A percentile compares a stretch with the other conserved stretches of the same genome.
Conservation (phyloP, 2,888 invertebrate genomes). For the Pristionchus arcanus region DNA sequence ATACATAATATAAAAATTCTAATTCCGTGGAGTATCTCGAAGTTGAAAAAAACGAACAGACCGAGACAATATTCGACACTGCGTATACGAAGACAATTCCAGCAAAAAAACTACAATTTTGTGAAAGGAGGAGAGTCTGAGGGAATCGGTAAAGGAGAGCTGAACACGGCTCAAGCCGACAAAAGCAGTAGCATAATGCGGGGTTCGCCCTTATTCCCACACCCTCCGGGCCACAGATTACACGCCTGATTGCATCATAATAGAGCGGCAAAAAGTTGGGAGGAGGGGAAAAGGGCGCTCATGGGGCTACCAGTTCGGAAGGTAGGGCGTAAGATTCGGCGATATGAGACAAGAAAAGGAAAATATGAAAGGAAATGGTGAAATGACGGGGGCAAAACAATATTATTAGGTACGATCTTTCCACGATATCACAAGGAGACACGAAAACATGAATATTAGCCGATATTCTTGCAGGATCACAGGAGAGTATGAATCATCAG, state of each 20-base stretch:
- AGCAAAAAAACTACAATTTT: too few relatives aligned
- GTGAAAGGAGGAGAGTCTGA: too few relatives aligned
- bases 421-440: background rate
- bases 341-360: background rate
- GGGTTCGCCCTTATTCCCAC: slow-evolving; percentile 11
- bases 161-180: background rate
- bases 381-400: background rate
- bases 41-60: too few relatives aligned
- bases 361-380: background rate
- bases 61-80: too few relatives aligned
- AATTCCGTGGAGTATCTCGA: too few relatives aligned
- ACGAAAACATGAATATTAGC: background rate
- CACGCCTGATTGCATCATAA: slow-evolving; percentile 47
- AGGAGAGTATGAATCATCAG: too few relatives aligned
- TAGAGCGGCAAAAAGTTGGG: slow-evolving; percentile 17
- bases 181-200: background rate
- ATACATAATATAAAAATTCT: background rate
- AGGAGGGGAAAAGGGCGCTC: background rate
- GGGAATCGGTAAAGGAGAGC: background rate
- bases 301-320: slow-evolving; percentile 4
- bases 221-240: slow-evolving; percentile 5
- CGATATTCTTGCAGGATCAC: too few relatives aligned
- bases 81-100: too few relatives aligned
- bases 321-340: background rate
- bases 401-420: background rate